Conservation (phyloP, 2,113 vertebrate species). For the Acinonyx jubatus region DNA sequence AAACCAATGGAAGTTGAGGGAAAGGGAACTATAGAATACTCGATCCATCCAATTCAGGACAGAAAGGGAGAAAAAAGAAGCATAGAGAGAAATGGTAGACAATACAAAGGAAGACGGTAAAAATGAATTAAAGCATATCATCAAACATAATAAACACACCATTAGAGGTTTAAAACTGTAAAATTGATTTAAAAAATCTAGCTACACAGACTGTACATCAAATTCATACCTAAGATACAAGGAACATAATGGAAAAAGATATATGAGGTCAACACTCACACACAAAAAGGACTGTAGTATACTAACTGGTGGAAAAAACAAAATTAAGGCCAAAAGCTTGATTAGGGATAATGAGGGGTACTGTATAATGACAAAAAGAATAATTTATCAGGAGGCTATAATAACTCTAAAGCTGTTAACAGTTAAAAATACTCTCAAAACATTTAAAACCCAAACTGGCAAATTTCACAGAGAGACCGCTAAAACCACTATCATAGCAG, state of each 20-base stretch:
- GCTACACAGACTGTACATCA: neutral
- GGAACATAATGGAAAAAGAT: neutral
- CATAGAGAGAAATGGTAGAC: neutral
- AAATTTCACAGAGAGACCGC: neutral
- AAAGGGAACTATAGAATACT: neutral
- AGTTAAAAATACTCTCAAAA: neutral
- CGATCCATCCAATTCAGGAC: neutral
- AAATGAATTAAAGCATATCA: neutral
- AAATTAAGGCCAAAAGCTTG: neutral
- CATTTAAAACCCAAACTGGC: neutral
- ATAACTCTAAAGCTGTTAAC: neutral
- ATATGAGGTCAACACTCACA: neutral
- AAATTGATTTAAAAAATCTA: neutral
- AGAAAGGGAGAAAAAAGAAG: neutral
- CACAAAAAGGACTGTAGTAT: neutral
- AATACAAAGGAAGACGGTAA: neutral
- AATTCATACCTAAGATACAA: neutral
- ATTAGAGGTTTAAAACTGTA: neutral
- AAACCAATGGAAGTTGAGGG: neutral
- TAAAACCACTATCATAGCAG: neutral
- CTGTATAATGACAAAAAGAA: neutral
- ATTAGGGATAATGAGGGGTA: neutral
- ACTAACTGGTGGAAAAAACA: neutral
- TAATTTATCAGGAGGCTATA: neutral
- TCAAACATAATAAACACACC: too few relatives aligned